phyloP scores from a whole-genome alignment of 2,113 vertebrate species.

The Eudyptes chrysolophus region DNA sequence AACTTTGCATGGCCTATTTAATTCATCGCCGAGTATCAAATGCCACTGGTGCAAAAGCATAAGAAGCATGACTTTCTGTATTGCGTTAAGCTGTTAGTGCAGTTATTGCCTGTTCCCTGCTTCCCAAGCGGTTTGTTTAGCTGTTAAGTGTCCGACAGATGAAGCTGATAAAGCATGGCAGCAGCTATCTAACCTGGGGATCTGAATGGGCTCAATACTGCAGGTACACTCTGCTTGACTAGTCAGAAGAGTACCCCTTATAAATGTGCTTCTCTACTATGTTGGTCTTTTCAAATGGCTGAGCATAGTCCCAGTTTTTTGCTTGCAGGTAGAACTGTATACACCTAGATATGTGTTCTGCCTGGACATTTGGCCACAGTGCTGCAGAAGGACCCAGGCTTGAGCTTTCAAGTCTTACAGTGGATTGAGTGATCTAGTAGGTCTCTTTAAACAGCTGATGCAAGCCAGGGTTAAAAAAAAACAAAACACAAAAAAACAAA shows the following conservation, averaged over 20 bases:
- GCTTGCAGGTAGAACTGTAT: not conserved
- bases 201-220: not conserved
- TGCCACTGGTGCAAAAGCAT: not conserved
- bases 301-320: not conserved
- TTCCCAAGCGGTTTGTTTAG: not conserved
- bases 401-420: not conserved
- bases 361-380: not conserved
- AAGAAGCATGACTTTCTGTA: not conserved
- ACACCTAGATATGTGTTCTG: not conserved
- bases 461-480: not conserved
- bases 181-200: not conserved
- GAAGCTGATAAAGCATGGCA: not conserved
- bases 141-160: not conserved
- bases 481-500: not conserved
- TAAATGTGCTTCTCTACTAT: accelerated
- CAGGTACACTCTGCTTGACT: not conserved
- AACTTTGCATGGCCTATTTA: not conserved
- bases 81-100: not conserved
- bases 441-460: not conserved
- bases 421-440: not conserved
- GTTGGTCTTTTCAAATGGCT: not conserved
- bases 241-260: not conserved
- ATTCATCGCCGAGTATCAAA: not conserved
- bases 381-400: not conserved
- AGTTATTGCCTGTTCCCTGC: not conserved